Base-by-base conservation (phyloP, 2,113 vertebrate genomes). In the Excalfactoria chinensis region DNA sequence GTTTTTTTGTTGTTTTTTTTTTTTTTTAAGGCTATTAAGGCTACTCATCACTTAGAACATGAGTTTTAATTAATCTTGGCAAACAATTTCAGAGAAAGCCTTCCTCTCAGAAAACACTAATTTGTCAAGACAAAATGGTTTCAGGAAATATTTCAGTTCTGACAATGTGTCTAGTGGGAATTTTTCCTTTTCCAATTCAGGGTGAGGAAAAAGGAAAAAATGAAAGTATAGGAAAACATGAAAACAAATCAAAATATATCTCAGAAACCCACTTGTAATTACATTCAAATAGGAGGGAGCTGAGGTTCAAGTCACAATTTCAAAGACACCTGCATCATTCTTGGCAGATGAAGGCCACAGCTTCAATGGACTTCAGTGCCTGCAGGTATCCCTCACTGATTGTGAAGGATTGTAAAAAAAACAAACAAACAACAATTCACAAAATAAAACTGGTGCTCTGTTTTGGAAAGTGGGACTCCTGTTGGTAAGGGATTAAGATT, bases 1-100 rank as follows among this genome's bases (percentile, higher is more conserved):
- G 5, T 7, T 30, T 0, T 5, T 58, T 84, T 63, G n/a, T n/a
- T n/a, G n/a, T n/a, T n/a, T n/a, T n/a, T n/a, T n/a, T 0, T 5
- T 58, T 84, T 63, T 88, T 85, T 64, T 32, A 37, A 37, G 37
- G 37, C 37, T 37, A 12, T 41, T 41, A 74, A 87, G 69, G 81
- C 55, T 89, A 76, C 77, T 84, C 86, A 76, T 87, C 64, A 71
- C 48, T 77, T 60, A 40, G 40, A 94, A 83, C 43, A 43, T 32
- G 89, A 94, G 78, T 91, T 94, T 96, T 93, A 93, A 89, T 92
- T 90, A 85, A 43, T 91, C 83, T 85, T 87, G 79, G 72, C 89
- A 90, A 71, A 67, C 30, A 48, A 11, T 68, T 83, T 85, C 43
- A 71, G 75, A 83, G 26, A 84, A 94, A 91, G 23, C 1, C 11